Base-by-base conservation (phyloP, 2,797 vertebrate genomes). In the Xiphophorus birchmanni region DNA sequence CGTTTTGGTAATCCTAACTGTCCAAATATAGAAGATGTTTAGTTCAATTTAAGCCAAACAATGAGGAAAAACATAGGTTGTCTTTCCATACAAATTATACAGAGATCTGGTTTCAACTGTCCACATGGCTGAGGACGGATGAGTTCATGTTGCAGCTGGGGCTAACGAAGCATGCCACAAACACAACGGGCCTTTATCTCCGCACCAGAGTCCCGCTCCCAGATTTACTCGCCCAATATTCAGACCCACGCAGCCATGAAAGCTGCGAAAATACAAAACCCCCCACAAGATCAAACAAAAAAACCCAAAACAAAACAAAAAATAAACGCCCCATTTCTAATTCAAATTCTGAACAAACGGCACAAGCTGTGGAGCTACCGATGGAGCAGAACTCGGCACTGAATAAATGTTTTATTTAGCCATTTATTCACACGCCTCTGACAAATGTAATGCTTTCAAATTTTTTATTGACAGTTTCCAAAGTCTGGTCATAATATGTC, bases 91-190 rank as follows among this genome's bases (percentile, higher is more conserved):
- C 40, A 3, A 15, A 45, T 71, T 45, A 44, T n/a, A 44, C 26
- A 13, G 17, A 29, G n/a, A 45, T 47, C 5, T 4, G 26, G 26
- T 72, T 72, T 15, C 44, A 17, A 18, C 26, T 47, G 42, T 58
- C 65, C 71, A 78, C 37, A 60, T 45, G 79, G 32, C 47, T 81
- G 74, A 82, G 77, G 75, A 89, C 81, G 75, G 79, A 86, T 82
- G 80, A 29, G 17, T 60, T 60, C 69, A 79, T 37, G 78, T 76
- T 81, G 54, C 63, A 54, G 78, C 80, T 75, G 35, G 77, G 44
- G 26, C 72, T 82, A 44, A 79, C 54, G 75, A 74, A 82, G 77
- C 78, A 35, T 45, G 79, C 74, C 32, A 73, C 73, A n/a, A 71
- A 52, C 35, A 29, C 37, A 75, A 82, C 54, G 32, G 42, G 71